These are phyloP conservation scores for Myiagra hebetior DNA, from an alignment of 2,113 vertebrate species.

Conservation along the genomic window DNA sequence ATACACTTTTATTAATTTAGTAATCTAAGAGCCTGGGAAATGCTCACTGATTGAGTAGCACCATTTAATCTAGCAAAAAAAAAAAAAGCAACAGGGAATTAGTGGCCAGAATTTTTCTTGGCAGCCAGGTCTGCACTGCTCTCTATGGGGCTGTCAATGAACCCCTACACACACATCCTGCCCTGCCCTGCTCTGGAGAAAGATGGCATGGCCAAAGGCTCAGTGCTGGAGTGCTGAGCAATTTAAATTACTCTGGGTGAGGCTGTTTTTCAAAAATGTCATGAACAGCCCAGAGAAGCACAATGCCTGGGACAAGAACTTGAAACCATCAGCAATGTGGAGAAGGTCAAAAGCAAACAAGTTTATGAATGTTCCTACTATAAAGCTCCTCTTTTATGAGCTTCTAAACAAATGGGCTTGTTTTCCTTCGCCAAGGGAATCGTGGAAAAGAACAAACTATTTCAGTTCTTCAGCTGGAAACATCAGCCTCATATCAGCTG, in stretches of 20 bases:
- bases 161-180: not conserved
- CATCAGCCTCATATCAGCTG: constrained; percentile 29
- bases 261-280: constrained; percentile 10
- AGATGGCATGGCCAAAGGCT: not conserved
- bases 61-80: not conserved
- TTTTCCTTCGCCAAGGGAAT: constrained; percentile 25
- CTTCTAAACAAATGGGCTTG: constrained; percentile 39
- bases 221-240: not conserved
- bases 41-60: not conserved
- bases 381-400: constrained; percentile 47
- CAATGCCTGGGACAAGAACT: constrained; percentile 1
- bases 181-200: not conserved
- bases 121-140: not conserved
- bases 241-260: not conserved
- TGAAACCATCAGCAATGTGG: not conserved
- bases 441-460: constrained; percentile 40
- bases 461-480: constrained; percentile 42
- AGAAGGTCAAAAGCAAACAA: constrained; percentile 64
- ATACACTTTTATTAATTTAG: not conserved
- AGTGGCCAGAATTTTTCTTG: not conserved
- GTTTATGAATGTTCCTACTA: constrained; percentile 51
- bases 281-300: not conserved
- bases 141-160: not conserved
- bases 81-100: not conserved
- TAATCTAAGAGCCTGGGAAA: not conserved